phyloP scores from a whole-genome alignment of 2,797 vertebrate species.

The Poliocrania exsul region DNA sequence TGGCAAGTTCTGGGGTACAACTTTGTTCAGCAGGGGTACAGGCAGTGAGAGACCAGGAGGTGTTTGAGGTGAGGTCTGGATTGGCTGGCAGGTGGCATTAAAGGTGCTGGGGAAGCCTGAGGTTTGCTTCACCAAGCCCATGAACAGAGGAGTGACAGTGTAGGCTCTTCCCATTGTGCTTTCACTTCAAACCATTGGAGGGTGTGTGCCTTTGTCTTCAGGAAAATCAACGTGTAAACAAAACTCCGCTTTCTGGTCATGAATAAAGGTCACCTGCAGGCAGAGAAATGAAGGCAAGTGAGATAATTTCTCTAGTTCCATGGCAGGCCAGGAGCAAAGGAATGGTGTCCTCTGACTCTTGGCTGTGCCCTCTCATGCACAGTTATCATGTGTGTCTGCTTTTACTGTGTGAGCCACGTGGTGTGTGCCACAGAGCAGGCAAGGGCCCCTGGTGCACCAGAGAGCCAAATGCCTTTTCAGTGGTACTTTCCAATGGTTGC shows the following conservation, averaged over 20 bases:
- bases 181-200: background rate
- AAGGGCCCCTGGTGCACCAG: background rate
- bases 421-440: background rate
- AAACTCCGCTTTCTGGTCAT: background rate
- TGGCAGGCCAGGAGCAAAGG: background rate
- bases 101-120: background rate
- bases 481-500: background rate
- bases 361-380: background rate
- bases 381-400: background rate
- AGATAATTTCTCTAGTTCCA: background rate
- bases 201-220: background rate
- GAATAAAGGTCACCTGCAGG: background rate
- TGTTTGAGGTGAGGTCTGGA: background rate
- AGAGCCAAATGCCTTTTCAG: fast-evolving
- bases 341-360: background rate
- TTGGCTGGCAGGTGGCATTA: background rate
- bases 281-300: background rate
- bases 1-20: background rate
- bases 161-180: background rate
- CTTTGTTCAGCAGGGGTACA: background rate
- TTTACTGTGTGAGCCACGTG: background rate
- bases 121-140: background rate
- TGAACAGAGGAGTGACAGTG: background rate
- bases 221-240: background rate
- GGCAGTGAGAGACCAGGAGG: background rate